Base-by-base conservation (phyloP, 2,888 invertebrate genomes). In the Mongoloraphidia duomilia region DNA sequence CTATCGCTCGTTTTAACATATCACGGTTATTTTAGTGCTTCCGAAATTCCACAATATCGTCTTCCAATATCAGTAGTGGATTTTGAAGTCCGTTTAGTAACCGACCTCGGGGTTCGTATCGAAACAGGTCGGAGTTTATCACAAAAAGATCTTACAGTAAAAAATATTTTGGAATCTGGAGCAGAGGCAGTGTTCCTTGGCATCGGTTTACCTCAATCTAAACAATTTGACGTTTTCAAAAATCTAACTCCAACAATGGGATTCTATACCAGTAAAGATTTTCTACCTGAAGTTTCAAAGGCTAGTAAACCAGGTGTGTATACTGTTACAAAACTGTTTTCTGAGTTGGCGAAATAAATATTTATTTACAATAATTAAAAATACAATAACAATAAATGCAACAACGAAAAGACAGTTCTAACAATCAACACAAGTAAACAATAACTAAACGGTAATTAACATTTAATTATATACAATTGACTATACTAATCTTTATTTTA, bases 41-140 rank as follows among this genome's bases (percentile, higher is more conserved):
- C 92, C 0, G 97, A 98, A 71, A 97, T 97, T 56, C 97, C 97
- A 0, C 95, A 97, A 64, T 98, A 92, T 65, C 87, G 98, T 40
- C 74, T 98, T 33, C 97, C 98, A 0, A 86, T 80, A 60, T 83
- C 87, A 53, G 92, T 89, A 2, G 92, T 98, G 0, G 82, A 90
- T 59, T 98, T 89, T 66, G 98, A 98, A 72, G 79, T 95, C 11
- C 77, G 89, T 45, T 73, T 96, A 35, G 88, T 95, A 44, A 83
- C 83, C 66, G 92, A 98, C 68, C 71, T 98, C 44, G 96, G 95
- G 6, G 94, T 98, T 0, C 85, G 87, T 63, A 84, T 95, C 64
- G 79, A 80, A 58, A 79, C 77, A 9, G 84, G 84, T 9, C 75
- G 87, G 51, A 65, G 76, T 5, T 72, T 97, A 2, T 81, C 85